Percentiles rank a stretch among this genome's conserved stretches.
phyloP scores from a whole-genome alignment of 2,888 invertebrate species.

The Osmoderma eremita region DNA sequence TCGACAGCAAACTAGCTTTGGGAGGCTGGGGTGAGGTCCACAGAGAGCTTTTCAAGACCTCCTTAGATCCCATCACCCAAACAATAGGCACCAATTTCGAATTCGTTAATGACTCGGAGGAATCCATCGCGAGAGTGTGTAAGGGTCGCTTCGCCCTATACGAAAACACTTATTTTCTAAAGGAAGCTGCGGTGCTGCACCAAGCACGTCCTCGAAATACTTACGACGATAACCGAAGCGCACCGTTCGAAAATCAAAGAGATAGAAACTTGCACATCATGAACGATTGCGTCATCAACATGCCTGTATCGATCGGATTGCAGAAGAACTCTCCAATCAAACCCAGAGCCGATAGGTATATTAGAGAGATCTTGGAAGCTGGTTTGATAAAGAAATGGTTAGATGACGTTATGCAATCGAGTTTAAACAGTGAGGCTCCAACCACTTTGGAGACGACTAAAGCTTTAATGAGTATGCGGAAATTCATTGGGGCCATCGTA shows the following conservation, averaged over 20 bases:
- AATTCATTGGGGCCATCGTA: constrained; percentile 81
- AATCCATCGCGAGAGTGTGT: constrained; percentile 74
- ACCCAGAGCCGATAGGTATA: constrained; percentile 72
- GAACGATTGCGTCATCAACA: constrained; percentile 81
- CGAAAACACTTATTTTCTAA: constrained; percentile 78
- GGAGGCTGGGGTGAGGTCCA: constrained; percentile 80
- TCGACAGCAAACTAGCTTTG: constrained; percentile 72
- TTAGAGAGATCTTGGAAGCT: constrained; percentile 76
- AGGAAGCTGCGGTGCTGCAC: constrained; percentile 71
- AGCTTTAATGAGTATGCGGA: constrained; percentile 80
- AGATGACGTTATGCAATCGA: constrained; percentile 75
- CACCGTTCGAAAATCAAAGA: constrained; percentile 43
- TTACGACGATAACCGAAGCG: constrained; percentile 44
- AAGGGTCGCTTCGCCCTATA: constrained; percentile 81
- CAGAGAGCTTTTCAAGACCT: constrained; percentile 75
- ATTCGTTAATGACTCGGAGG: constrained; percentile 69
- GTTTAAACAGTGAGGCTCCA: constrained; percentile 67
- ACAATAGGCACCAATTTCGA: constrained; percentile 76
- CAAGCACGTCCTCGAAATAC: constrained; percentile 62
- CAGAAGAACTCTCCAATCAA: constrained; percentile 85
- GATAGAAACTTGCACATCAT: constrained; percentile 78
- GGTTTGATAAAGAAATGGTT: constrained; percentile 84
- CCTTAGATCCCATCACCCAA: constrained; percentile 74
- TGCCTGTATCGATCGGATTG: constrained; percentile 83
- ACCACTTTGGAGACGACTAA: constrained; percentile 68